Conservation (phyloP, 2,888 invertebrate species). For the Brenthis hecate region DNA sequence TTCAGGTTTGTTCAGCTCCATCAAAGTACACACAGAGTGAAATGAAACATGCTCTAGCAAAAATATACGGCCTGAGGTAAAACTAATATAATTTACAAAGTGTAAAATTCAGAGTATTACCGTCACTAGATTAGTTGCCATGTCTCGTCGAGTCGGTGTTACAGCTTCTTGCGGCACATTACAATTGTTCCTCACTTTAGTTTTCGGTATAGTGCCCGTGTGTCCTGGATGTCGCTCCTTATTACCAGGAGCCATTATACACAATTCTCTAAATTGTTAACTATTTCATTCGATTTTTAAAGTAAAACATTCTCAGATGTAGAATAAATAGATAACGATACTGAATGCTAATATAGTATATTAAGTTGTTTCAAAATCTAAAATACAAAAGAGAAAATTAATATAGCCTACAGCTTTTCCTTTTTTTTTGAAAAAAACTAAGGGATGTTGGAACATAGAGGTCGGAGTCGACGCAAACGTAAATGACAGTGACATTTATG, state of each 20-base stretch:
- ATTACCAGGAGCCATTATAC: constrained; percentile 79
- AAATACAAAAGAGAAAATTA: constrained; percentile 1
- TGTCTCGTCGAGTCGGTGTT: constrained; percentile 83
- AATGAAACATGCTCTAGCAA: not conserved
- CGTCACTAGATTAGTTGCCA: constrained; percentile 78
- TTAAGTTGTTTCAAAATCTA: constrained; percentile 1
- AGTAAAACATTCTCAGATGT: constrained; percentile 24
- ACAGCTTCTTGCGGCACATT: constrained; percentile 83
- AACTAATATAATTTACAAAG: not conserved
- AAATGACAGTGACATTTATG: constrained; percentile 34
- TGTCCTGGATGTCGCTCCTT: constrained; percentile 76
- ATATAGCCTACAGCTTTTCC: not conserved
- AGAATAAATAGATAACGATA: not conserved
- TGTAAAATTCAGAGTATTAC: constrained; percentile 50
- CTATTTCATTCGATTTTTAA: constrained; percentile 31
- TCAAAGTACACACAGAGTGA: constrained; percentile 6
- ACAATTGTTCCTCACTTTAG: constrained; percentile 83
- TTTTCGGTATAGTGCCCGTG: constrained; percentile 87
- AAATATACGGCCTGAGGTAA: not conserved
- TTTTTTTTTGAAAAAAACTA: constrained; percentile 10
- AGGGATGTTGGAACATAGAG: constrained; percentile 16
- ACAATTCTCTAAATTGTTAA: constrained; percentile 32
- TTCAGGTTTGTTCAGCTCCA: constrained; percentile 48
- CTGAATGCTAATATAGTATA: not conserved
- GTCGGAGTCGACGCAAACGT: constrained; percentile 37